Evolutionary conservation across 1,140 invertebrate species (phyloP).

Genomic region (Drosophila littoralis): DNA sequence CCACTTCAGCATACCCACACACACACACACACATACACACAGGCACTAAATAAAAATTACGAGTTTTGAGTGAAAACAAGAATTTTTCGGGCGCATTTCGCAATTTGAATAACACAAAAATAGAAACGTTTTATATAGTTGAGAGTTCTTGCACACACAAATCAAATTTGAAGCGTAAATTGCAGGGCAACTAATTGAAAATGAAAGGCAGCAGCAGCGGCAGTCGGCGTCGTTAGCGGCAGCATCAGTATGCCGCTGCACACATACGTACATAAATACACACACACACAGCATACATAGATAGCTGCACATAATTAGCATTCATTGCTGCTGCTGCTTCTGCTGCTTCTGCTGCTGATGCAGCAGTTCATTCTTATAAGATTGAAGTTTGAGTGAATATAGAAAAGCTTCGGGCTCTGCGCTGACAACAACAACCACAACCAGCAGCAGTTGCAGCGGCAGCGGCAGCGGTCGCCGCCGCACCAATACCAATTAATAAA

Average conservation of each 20-base stretch:
- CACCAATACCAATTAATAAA: slow-evolving; percentile 13
- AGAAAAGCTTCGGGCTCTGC: slow-evolving; percentile 10
- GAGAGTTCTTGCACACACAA: slow-evolving; percentile 10
- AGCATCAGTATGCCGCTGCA: slow-evolving; percentile 14
- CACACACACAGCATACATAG: slow-evolving; percentile 2
- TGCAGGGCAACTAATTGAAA: slow-evolving; percentile 36
- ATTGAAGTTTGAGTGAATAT: slow-evolving; percentile 9
- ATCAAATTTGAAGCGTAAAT: slow-evolving; percentile 35
- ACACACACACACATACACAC: slow-evolving; percentile 9
- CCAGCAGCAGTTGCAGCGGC: not conserved
- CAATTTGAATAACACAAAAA: slow-evolving; percentile 30
- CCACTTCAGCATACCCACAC: slow-evolving; percentile 5
- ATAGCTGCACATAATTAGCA: slow-evolving; percentile 20
- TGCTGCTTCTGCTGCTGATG: slow-evolving; percentile 2
- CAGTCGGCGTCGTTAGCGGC: slow-evolving; percentile 12
- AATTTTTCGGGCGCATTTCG: slow-evolving; percentile 29
- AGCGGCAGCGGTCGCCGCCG: not conserved
- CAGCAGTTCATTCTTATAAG: slow-evolving; percentile 14
- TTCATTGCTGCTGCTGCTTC: slow-evolving; percentile 6
- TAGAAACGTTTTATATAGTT: slow-evolving; percentile 22
- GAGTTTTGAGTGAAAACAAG: slow-evolving; percentile 17
- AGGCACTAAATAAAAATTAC: slow-evolving; percentile 1
- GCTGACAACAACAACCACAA: slow-evolving; percentile 3
- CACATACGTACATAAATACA: slow-evolving; percentile 6
- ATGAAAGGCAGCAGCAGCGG: slow-evolving; percentile 29